Conservation (phyloP, 2,113 vertebrate species). For the Grallaria varia region DNA sequence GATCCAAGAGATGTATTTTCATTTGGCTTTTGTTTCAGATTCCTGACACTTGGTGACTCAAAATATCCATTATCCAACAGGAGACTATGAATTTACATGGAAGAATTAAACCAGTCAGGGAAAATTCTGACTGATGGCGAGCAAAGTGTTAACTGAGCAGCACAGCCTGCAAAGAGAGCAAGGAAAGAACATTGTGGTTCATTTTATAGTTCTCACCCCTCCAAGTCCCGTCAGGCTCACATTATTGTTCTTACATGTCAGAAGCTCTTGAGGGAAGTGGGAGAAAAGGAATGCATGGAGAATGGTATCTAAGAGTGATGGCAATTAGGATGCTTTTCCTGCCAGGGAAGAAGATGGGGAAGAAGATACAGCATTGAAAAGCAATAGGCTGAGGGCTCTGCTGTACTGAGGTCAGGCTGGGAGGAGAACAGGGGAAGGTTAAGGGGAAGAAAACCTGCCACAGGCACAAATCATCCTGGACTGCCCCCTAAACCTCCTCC, state of each 20-base stretch:
- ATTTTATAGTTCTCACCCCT: neutral
- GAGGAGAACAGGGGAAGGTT: neutral
- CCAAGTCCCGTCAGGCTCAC: neutral
- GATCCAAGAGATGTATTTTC: neutral
- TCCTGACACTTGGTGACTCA: neutral
- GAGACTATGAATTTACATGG: neutral
- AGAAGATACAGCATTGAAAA: neutral
- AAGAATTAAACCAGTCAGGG: neutral
- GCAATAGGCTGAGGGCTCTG: accelerated
- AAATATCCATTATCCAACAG: neutral
- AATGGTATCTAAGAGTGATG: neutral
- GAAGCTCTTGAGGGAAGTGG: neutral
- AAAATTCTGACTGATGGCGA: neutral
- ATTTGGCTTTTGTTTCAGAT: neutral
- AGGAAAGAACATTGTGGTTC: neutral
- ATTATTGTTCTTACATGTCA: neutral
- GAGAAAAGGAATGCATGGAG: neutral
- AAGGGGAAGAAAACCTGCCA: neutral
- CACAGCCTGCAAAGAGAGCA: neutral
- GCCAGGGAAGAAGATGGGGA: neutral
- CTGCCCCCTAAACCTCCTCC: neutral
- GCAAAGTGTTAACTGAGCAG: neutral
- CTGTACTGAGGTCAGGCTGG: neutral
- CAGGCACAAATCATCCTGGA: accelerated
- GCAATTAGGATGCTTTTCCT: neutral